Evolutionary conservation across 2,888 invertebrate genomes (phyloP), one percentile per base, ranked within the genome.

Genomic region (Cheilosia scutellata): DNA sequence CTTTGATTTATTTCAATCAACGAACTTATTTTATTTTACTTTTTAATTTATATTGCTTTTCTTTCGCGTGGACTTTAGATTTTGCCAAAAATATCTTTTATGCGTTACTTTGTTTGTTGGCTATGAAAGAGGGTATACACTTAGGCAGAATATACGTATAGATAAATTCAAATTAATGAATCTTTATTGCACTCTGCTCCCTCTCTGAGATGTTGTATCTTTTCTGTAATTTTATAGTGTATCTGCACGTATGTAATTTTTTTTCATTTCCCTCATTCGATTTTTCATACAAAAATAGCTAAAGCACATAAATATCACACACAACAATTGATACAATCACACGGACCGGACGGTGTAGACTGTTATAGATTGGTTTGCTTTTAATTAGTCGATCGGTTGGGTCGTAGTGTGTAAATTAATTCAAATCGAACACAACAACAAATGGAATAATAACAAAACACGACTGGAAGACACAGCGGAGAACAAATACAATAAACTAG

Each of bases 381-480:
- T 84, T 79, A 84, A 84, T 84, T 84, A 84, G 75, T 79, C 79
- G 79, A 79, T 84, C 68, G 68, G 70, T 65, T 75, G 65, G 31
- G 78, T 78, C 72, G 83, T 83, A 71, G 83, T 83, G 78, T 83
- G 74, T 78, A 74, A 83, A 78, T 78, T 70, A 78, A 78, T 78
- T 83, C 44, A 78, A 83, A 72, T 77, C 71, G 55, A 72, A 58
- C 51, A 53, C 78, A 51, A 57, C 57, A 78, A 53, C 75, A 77
- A 65, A 44, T 51, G 60, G 65, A 71, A 71, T 71, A 66, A 44
- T 44, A 82, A 60, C 58, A 60, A 82, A 53, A 77, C 27, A 58
- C 53, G 63, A 75, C 27, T 40, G 31, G 7, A 63, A 44, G 11
- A 68, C 16, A 49, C 16, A 75, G 11, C 57, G 11, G 5, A 37